A percentile compares a stretch with the other conserved stretches of the same genome.
These are phyloP conservation scores for Drosophila ficusphila DNA, from an alignment of 1,140 invertebrate species.

Conservation along the genomic window DNA sequence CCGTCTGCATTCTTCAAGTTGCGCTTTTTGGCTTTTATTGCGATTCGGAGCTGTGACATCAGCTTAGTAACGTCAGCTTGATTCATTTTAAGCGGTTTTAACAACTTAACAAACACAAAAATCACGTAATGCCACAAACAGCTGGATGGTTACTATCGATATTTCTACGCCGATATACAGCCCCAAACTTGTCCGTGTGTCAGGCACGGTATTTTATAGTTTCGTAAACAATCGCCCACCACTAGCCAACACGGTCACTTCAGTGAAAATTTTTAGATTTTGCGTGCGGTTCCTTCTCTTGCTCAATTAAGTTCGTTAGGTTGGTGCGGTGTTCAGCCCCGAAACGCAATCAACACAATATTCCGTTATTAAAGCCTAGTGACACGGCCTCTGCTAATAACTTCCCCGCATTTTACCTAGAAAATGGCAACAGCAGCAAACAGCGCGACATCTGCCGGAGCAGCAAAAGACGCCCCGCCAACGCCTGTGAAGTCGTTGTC, in stretches of 20 bases:
- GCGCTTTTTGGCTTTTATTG: conserved; percentile 86
- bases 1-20: conserved; percentile 89
- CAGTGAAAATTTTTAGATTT: conserved; percentile 68
- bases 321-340: conserved; percentile 62
- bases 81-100: conserved; percentile 87
- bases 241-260: conserved; percentile 12
- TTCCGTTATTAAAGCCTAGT: conserved; percentile 54
- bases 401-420: conserved; percentile 55
- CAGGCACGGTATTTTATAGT: too few species aligned
- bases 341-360: conserved; percentile 46
- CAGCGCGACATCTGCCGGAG: conserved; percentile 71
- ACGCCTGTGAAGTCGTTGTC: conserved; percentile 68
- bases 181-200: too few species aligned
- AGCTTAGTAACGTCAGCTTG: conserved; percentile 90
- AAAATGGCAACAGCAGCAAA: conserved; percentile 82
- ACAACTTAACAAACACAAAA: conserved; percentile 9
- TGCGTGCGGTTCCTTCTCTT: conserved; percentile 68
- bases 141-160: conserved; percentile 27
- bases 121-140: conserved; percentile 64
- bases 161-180: not conserved
- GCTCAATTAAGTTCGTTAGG: conserved; percentile 80
- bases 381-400: conserved; percentile 63
- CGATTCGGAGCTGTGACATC: conserved; percentile 89
- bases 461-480: conserved; percentile 72
- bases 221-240: too few species aligned